phyloP scores from a whole-genome alignment of 30 jellyfish, hydroid and myxozoan species.

The Rhopilema esculentum region DNA sequence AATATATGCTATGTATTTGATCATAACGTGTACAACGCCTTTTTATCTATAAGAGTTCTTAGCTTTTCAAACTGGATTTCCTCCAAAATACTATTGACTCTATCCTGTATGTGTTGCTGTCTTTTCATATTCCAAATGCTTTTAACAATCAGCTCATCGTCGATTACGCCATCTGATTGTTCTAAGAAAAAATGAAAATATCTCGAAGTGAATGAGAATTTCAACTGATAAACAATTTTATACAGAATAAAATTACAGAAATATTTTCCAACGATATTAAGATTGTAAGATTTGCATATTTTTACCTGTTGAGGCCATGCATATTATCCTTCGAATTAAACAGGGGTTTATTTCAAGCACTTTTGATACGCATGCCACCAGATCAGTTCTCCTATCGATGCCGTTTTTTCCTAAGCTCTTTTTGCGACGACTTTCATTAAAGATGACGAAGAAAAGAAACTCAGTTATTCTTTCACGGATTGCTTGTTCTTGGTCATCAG shows the following conservation, averaged over 20 bases:
- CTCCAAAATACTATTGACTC: not conserved
- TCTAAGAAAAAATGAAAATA: not conserved
- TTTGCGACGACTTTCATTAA: not conserved
- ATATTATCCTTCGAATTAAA: not conserved
- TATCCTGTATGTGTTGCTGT: not conserved
- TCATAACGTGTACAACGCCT: not conserved
- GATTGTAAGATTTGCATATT: too few species aligned
- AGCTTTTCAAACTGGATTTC: not conserved
- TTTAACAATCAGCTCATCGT: slow-evolving; percentile 17
- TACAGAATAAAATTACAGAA: too few species aligned
- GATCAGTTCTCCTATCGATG: not conserved
- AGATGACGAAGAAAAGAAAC: not conserved
- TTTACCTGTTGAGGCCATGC: not conserved
- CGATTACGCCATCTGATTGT: slow-evolving; percentile 2
- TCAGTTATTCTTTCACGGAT: not conserved
- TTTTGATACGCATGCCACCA: not conserved
- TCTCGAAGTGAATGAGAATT: not conserved
- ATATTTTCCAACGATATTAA: too few species aligned
- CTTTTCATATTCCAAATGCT: slow-evolving; percentile 19
- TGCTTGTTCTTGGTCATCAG: not conserved
- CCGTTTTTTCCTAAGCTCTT: not conserved
- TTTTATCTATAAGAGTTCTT: not conserved
- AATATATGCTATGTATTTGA: too few species aligned
- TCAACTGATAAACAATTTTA: too few species aligned
- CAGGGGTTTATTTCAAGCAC: not conserved